Evolutionary conservation across 2,797 vertebrate species (phyloP).

Genomic region (Tauraco hartlaubi): DNA sequence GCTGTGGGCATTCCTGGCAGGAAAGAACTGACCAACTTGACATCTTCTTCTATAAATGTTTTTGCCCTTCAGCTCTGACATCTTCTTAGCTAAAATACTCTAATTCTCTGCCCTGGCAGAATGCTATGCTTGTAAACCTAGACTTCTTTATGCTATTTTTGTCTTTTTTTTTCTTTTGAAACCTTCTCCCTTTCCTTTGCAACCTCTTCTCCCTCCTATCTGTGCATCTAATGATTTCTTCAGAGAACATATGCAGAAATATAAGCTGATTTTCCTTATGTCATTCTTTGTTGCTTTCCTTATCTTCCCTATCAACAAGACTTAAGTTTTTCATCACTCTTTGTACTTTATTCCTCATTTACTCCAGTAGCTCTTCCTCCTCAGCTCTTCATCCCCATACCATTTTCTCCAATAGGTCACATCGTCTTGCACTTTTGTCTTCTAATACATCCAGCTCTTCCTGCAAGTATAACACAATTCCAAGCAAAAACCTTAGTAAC

Average conservation of each 20-base stretch:
- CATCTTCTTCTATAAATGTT: slow-evolving; percentile 30
- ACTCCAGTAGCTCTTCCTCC: background rate
- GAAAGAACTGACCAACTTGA: background rate
- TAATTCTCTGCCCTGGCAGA: background rate
- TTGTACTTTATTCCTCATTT: background rate
- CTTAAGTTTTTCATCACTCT: background rate
- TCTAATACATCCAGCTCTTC: background rate
- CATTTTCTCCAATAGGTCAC: background rate
- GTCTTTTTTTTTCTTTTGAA: background rate
- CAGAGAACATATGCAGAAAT: background rate
- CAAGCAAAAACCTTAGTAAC: background rate
- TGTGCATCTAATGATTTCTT: background rate
- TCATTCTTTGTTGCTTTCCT: background rate
- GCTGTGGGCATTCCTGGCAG: slow-evolving; percentile 12
- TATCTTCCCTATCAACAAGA: background rate
- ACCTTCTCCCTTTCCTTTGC: background rate
- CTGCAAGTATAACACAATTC: background rate
- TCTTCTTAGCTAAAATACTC: background rate
- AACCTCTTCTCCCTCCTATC: background rate
- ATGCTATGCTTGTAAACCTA: background rate
- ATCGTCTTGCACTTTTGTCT: background rate
- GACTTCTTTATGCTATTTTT: background rate
- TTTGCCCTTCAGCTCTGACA: background rate
- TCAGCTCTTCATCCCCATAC: background rate
- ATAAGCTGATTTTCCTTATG: background rate